Conservation (phyloP, 2,888 invertebrate species). For the Epinotia nisella region DNA sequence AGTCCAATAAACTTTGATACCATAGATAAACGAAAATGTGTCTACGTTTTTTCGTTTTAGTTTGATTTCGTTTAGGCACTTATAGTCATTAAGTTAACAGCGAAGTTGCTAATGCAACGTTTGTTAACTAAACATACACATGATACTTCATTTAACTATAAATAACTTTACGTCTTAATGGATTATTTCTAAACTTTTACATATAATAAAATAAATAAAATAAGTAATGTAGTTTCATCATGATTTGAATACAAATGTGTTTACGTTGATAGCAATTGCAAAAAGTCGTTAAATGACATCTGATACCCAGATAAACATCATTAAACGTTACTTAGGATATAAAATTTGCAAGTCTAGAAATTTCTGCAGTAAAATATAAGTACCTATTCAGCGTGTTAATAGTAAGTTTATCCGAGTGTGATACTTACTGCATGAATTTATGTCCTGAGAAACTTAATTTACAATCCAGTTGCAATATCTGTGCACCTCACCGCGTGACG, state of each 20-base stretch:
- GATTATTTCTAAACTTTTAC: neutral
- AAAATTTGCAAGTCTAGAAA: slow-evolving; percentile 17
- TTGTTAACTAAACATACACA: neutral
- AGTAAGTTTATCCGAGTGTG: neutral
- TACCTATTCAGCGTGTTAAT: neutral
- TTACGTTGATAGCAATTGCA: slow-evolving; percentile 1
- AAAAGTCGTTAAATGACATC: slow-evolving; percentile 12
- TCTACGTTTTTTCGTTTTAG: no score
- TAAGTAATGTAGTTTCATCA: slow-evolving; percentile 4
- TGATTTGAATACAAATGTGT: neutral
- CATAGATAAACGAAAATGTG: no score
- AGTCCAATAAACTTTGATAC: no score
- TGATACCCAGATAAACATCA: slow-evolving; percentile 12
- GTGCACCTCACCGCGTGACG: no score
- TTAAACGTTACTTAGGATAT: neutral
- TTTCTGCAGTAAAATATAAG: slow-evolving; percentile 1
- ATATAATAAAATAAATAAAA: neutral
- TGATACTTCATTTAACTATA: neutral
- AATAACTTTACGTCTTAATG: neutral
- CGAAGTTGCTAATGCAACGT: neutral
- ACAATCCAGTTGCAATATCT: neutral
- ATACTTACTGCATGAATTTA: slow-evolving; percentile 2
- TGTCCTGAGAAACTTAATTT: neutral
- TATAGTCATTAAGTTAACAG: neutral
- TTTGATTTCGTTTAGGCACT: no score